Evolutionary conservation across 1,140 invertebrate species (phyloP).

Genomic region (Gonatopus flavifemur): DNA sequence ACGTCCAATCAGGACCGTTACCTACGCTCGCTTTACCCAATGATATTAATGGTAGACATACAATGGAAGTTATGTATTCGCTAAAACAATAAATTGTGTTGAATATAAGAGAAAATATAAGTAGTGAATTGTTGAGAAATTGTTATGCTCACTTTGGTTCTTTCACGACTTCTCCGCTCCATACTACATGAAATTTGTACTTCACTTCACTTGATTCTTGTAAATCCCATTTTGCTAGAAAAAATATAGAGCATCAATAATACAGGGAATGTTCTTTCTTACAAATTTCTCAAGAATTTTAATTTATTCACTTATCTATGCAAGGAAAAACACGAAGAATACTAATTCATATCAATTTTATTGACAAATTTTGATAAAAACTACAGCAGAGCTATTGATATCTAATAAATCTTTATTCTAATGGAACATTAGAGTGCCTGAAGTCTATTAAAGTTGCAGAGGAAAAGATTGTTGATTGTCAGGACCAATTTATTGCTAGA

Average conservation of each 20-base stretch:
- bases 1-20: slow-evolving; percentile 89
- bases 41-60: slow-evolving; percentile 68
- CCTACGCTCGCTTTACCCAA: slow-evolving; percentile 68
- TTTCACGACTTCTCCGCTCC: slow-evolving; percentile 49
- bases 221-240: slow-evolving; percentile 60
- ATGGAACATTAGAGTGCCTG: no score
- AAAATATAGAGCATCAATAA: slow-evolving; percentile 2
- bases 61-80: slow-evolving; percentile 62
- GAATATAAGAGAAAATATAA: slow-evolving; percentile 10
- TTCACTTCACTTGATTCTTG: slow-evolving; percentile 54
- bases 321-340: neutral
- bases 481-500: no score
- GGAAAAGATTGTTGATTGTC: no score
- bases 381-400: no score
- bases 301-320: no score
- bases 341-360: neutral
- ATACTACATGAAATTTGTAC: slow-evolving; percentile 55
- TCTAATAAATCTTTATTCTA: no score
- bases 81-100: slow-evolving; percentile 41
- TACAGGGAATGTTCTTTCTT: no score
- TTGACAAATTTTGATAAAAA: neutral
- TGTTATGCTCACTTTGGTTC: slow-evolving; percentile 52
- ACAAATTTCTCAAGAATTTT: no score
- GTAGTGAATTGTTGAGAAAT: slow-evolving; percentile 9
- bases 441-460: no score